phyloP scores from a whole-genome alignment of 2,797 vertebrate genomes.

The Paramormyrops hopkinsi region DNA sequence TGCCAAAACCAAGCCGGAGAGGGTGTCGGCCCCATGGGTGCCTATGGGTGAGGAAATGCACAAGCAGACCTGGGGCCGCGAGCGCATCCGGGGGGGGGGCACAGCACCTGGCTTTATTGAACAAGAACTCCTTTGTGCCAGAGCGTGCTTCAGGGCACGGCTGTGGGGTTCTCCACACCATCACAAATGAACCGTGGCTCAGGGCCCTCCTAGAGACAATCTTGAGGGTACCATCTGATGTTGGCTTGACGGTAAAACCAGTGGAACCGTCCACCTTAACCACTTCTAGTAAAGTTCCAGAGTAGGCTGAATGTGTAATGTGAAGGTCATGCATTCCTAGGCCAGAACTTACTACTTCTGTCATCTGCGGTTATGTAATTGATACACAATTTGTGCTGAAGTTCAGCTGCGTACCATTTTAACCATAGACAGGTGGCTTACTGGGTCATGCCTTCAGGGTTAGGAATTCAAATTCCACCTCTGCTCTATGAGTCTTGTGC shows the following conservation, averaged over 20 bases:
- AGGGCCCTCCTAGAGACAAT: neutral
- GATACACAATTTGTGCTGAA: neutral
- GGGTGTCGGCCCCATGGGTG: conserved; percentile 38
- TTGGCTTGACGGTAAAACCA: neutral
- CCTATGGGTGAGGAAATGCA: neutral
- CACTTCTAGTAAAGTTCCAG: neutral
- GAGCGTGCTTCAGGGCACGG: neutral
- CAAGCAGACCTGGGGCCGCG: neutral
- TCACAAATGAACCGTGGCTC: neutral
- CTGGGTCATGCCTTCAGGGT: neutral
- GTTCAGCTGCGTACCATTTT: neutral
- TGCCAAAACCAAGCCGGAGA: conserved; percentile 41
- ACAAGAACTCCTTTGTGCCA: neutral
- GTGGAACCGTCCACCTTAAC: neutral
- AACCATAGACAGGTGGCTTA: neutral
- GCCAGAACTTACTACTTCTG: neutral
- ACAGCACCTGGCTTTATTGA: neutral
- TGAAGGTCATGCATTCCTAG: neutral
- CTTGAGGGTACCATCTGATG: neutral
- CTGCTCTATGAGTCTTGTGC: neutral
- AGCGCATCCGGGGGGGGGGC: neutral
- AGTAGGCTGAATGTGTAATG: neutral
- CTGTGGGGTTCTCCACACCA: neutral
- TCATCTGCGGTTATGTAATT: neutral
- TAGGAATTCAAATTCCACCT: neutral